Evolutionary conservation across 2,888 invertebrate genomes (phyloP).

Genomic region (Amphipoea oculea): DNA sequence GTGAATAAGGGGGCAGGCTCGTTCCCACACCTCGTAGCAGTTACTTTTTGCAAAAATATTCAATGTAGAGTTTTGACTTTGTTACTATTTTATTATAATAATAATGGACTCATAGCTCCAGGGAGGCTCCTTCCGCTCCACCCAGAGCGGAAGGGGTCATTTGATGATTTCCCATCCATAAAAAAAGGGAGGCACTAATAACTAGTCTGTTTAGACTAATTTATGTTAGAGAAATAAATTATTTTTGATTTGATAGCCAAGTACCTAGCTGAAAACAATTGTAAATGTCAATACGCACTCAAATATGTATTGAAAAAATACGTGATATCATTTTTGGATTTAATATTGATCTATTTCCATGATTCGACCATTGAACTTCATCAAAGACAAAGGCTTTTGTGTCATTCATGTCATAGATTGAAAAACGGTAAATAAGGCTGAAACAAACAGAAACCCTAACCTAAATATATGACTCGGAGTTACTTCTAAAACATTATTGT

Average conservation of each 20-base stretch:
- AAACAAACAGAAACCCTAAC: conserved; percentile 31
- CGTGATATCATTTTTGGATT: conserved; percentile 22
- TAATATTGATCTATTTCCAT: conserved; percentile 17
- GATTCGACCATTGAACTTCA: conserved; percentile 41
- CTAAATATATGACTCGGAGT: background rate
- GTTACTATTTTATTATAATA: background rate
- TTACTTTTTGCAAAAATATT: background rate
- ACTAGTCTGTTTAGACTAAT: too few species aligned
- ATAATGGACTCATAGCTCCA: too few species aligned
- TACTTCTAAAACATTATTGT: conserved; percentile 24
- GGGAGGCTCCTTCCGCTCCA: too few species aligned
- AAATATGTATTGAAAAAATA: background rate
- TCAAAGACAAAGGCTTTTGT: conserved; percentile 47
- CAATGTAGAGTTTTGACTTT: background rate
- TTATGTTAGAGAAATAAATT: too few species aligned
- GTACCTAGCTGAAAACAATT: background rate
- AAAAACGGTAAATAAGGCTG: conserved; percentile 30
- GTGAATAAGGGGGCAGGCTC: too few species aligned
- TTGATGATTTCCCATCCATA: too few species aligned
- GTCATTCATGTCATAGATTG: conserved; percentile 36
- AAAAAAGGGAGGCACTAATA: too few species aligned
- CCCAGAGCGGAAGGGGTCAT: too few species aligned
- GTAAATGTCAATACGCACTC: background rate
- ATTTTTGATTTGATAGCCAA: background rate
- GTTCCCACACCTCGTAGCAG: background rate